Base-by-base conservation (phyloP, 2,113 vertebrate genomes). In the Brachypodius melanocephalos region DNA sequence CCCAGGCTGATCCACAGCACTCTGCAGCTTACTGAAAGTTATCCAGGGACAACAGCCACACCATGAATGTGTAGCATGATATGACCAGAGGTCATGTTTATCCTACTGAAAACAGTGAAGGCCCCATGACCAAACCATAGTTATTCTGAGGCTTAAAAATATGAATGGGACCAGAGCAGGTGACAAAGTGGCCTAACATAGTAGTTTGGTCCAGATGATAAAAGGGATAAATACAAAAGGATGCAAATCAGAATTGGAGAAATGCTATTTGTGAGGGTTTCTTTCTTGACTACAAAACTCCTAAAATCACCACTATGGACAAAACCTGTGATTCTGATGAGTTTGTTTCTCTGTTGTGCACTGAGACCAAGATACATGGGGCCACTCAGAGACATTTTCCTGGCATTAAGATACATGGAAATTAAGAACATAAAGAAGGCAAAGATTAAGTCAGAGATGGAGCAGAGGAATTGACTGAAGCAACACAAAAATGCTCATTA, bases 231-330 rank as follows among this genome's bases (percentile, higher is more conserved):
- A 67, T 17, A 26, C 20, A 69, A 45, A 77, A 77, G 15, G 13
- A 62, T 45, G 51, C 29, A 89, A 67, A 81, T 8, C 18, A 81
- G 26, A 8, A 82, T 0, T 45, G 25, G 7, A 91, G 36, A 78
- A 84, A 78, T 0, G 1, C 13, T 87, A 5, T 36, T 71, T 67
- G 20, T 15, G 26, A 54, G 19, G 16, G 1, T 0, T 21, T 67
- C 81, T 61, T 40, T 11, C 46, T 63, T 89, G 20, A 51, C 38
- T 49, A 80, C 20, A 57, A n/a, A 90, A 61, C 28, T 57, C 46
- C 32, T 90, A 71, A 88, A 86, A 86, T 80, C 63, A 73, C 22
- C 13, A 12, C 17, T 45, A 32, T 1, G 2, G 36, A 45, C 49
- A 66, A 91, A 89, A 54, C 12, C 36, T 29, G 14, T 5, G 1